A percentile compares a stretch with the other conserved stretches of the same genome.
Evolutionary conservation across 2,888 invertebrate genomes (phyloP).

Genomic region (Acanthopleura granulata): DNA sequence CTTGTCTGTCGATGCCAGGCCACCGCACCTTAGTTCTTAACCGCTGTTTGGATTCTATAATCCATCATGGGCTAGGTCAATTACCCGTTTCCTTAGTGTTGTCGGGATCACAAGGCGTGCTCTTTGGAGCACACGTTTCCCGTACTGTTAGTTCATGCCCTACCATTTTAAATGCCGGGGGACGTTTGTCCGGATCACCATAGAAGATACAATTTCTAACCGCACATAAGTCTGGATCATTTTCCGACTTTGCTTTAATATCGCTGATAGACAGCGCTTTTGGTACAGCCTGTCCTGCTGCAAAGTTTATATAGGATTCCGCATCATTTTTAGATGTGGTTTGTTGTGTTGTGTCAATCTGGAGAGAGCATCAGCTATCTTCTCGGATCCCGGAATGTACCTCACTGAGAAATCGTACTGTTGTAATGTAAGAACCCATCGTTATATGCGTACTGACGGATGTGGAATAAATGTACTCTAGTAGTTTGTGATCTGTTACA

Average conservation of each 20-base stretch:
- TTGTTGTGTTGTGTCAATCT: constrained; percentile 4
- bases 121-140: constrained; percentile 23
- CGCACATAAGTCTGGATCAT: constrained; percentile 4
- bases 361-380: constrained; percentile 18
- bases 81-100: constrained; percentile 14
- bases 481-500: constrained; percentile 26
- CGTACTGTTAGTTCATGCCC: constrained; percentile 18
- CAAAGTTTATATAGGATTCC: constrained; percentile 19
- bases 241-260: not conserved
- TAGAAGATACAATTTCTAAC: not conserved
- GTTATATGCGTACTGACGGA: constrained; percentile 17
- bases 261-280: not conserved
- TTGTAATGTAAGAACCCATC: constrained; percentile 20
- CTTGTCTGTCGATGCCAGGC: constrained; percentile 18
- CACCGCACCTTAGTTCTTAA: constrained; percentile 21
- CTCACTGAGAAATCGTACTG: constrained; percentile 15
- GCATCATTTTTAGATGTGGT: not conserved
- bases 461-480: constrained; percentile 24
- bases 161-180: constrained; percentile 18
- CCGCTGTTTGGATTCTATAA: constrained; percentile 19
- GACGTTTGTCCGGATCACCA: not conserved
- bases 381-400: constrained; percentile 16
- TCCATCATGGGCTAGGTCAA: constrained; percentile 25
- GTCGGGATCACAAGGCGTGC: constrained; percentile 19
- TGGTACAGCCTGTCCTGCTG: constrained; percentile 16